Evolutionary conservation across 1,140 invertebrate genomes (phyloP).

Genomic region (Lineus longissimus): DNA sequence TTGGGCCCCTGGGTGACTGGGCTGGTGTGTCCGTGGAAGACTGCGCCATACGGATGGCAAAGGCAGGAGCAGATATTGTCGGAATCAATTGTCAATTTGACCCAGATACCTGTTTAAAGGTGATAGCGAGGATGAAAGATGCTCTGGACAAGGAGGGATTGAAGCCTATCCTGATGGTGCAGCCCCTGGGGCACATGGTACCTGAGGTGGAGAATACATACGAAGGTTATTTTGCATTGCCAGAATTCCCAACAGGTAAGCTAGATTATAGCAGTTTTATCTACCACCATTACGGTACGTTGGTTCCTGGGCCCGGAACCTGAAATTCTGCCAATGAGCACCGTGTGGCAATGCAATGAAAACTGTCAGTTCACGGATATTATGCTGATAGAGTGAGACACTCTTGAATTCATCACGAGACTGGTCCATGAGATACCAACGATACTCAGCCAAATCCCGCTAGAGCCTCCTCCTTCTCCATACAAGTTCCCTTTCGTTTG

Average conservation of each 20-base stretch:
- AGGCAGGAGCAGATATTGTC: conserved; percentile 50
- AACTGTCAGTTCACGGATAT: no score
- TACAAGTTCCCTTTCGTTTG: no score
- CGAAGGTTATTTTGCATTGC: conserved; percentile 54
- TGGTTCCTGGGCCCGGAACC: no score
- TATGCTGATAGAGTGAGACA: no score
- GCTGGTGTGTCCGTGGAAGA: conserved; percentile 43
- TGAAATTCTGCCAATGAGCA: no score
- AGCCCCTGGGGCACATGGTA: conserved; percentile 50
- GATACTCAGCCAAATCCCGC: no score
- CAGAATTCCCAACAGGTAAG: conserved; percentile 54
- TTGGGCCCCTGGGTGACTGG: conserved; percentile 51
- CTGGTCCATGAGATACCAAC: no score
- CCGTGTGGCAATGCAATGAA: no score
- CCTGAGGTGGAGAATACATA: conserved; percentile 44
- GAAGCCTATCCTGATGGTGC: conserved; percentile 46
- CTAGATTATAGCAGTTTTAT: neutral
- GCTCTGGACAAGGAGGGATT: conserved; percentile 39
- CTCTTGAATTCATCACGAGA: no score
- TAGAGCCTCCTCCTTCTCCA: no score
- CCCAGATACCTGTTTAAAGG: conserved; percentile 42
- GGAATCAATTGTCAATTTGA: conserved; percentile 55
- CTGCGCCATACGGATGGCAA: conserved; percentile 52
- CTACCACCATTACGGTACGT: no score
- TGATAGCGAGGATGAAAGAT: conserved; percentile 48